These are phyloP conservation scores for Muscicapa adusta DNA, from an alignment of 2,113 vertebrate genomes.

Conservation along the genomic window DNA sequence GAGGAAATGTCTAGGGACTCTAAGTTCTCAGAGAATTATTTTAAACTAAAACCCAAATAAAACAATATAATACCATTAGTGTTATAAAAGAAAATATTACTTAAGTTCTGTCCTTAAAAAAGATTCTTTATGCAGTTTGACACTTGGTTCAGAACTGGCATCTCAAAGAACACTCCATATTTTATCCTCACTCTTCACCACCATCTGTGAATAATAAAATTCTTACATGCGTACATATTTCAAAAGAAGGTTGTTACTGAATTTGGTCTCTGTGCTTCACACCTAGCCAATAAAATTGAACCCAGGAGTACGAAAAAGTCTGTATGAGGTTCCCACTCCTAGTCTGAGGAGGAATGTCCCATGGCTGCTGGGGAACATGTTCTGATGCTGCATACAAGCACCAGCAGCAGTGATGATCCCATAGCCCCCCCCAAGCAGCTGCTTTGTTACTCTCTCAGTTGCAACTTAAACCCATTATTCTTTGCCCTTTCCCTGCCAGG, in stretches of 20 bases:
- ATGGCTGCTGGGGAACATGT: accelerated
- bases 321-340: neutral
- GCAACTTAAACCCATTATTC: neutral
- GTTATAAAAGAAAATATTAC: neutral
- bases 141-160: neutral
- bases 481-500: neutral
- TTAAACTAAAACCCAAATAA: neutral
- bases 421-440: neutral
- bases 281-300: neutral
- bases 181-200: neutral
- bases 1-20: neutral
- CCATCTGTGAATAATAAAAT: neutral
- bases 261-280: neutral
- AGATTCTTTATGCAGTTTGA: neutral
- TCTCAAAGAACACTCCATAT: neutral
- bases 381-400: neutral
- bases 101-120: neutral
- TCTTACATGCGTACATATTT: accelerated
- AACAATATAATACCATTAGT: neutral
- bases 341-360: neutral
- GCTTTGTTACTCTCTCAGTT: neutral
- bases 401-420: accelerated
- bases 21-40: neutral
- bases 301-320: neutral
- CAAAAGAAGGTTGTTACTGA: neutral